Conservation (phyloP, 2,113 vertebrate genomes). For the Oncorhynchus gorbuscha region DNA sequence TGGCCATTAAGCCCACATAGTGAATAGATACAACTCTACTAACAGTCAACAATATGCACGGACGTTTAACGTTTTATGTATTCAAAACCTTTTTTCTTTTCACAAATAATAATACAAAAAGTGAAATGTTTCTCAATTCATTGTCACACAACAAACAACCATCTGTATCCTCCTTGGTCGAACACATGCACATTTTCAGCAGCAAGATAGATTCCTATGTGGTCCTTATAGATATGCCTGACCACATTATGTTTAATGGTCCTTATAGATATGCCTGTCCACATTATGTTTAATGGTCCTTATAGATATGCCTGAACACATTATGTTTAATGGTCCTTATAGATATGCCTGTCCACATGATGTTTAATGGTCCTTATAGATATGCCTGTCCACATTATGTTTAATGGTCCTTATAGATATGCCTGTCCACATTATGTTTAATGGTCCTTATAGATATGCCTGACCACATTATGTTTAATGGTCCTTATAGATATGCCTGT, state of each 20-base stretch:
- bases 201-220: slow-evolving; percentile 75
- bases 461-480: too few relatives aligned
- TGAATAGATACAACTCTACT: slow-evolving; percentile 51
- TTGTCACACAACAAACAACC: slow-evolving; percentile 49
- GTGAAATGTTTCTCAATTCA: slow-evolving; percentile 63
- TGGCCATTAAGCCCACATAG: slow-evolving; percentile 34
- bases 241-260: slow-evolving; percentile 76
- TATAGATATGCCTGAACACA: too few relatives aligned
- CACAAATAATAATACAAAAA: slow-evolving; percentile 72
- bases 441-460: too few relatives aligned
- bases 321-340: too few relatives aligned
- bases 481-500: too few relatives aligned
- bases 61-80: slow-evolving; percentile 49
- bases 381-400: too few relatives aligned
- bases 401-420: too few relatives aligned
- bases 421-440: too few relatives aligned
- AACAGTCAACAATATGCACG: slow-evolving; percentile 66
- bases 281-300: slow-evolving; percentile 65
- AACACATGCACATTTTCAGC: slow-evolving; percentile 76
- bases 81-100: slow-evolving; percentile 30
- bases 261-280: slow-evolving; percentile 57
- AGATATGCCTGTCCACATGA: too few relatives aligned
- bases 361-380: too few relatives aligned
- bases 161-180: slow-evolving; percentile 30
- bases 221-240: slow-evolving; percentile 67